These are phyloP conservation scores for Guaruba guarouba DNA, from an alignment of 2,113 vertebrate genomes.

Conservation along the genomic window DNA sequence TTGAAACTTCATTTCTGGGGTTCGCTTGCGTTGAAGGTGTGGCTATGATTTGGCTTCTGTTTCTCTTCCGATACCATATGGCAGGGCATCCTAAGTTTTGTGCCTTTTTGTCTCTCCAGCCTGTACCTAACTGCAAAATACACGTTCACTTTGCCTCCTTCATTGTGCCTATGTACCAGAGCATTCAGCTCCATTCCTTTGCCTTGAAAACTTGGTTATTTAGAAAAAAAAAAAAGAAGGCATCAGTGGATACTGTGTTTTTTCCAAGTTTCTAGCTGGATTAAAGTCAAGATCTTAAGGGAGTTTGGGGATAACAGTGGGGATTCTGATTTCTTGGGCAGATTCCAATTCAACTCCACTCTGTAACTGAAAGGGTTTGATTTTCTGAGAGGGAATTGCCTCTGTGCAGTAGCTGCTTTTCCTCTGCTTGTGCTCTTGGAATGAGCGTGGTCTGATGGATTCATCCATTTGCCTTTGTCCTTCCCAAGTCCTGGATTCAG, in stretches of 20 bases:
- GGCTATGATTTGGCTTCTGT: not conserved
- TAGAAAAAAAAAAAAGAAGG: not conserved
- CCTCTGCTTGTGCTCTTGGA: not conserved
- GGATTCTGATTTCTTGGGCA: not conserved
- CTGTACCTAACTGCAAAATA: not conserved
- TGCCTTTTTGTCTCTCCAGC: not conserved
- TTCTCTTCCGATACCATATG: not conserved
- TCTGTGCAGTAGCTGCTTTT: not conserved
- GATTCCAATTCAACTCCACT: not conserved
- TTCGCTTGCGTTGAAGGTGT: not conserved
- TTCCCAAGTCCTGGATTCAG: not conserved
- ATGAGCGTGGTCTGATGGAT: not conserved
- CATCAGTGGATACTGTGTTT: not conserved
- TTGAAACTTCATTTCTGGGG: not conserved
- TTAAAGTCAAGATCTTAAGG: not conserved
- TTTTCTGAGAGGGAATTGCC: not conserved
- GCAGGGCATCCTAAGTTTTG: fast-evolving
- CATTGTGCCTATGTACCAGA: not conserved
- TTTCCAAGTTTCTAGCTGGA: not conserved
- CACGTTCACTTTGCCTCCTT: not conserved
- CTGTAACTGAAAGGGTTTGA: not conserved
- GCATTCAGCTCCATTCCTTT: not conserved
- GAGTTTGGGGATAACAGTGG: not conserved
- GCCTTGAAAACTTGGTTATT: not conserved
- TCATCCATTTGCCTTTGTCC: not conserved